Conservation (phyloP, 2,797 vertebrate genomes). For the Naso thynnoides region DNA sequence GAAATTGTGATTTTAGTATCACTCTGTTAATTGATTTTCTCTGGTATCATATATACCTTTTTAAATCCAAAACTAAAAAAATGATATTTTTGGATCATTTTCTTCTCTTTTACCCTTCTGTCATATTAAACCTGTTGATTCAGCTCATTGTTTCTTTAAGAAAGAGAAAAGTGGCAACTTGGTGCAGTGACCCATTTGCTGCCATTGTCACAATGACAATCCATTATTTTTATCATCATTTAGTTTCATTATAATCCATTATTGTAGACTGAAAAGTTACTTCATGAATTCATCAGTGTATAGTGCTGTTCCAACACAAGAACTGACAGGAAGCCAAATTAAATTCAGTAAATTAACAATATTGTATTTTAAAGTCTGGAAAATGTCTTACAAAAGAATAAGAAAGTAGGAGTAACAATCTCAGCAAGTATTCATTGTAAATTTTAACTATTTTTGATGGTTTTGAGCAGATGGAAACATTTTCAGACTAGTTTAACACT, state of each 20-base stretch:
- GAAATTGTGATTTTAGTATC: too few species aligned
- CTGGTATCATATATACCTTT: background rate
- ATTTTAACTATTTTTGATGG: slow-evolving; percentile 10
- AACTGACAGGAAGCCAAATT: background rate
- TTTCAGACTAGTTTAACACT: too few species aligned
- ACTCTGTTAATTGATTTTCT: background rate
- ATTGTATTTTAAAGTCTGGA: background rate
- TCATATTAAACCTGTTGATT: background rate
- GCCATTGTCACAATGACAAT: background rate
- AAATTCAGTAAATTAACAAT: background rate
- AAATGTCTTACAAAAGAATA: background rate
- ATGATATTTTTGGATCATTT: background rate
- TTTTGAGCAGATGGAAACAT: too few species aligned
- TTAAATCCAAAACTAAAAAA: background rate
- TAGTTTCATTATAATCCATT: too few species aligned
- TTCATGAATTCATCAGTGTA: too few species aligned
- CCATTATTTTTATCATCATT: too few species aligned
- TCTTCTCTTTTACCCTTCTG: too few species aligned
- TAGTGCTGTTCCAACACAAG: too few species aligned
- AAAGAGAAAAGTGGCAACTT: background rate
- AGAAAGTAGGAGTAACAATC: background rate
- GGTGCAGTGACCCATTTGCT: background rate
- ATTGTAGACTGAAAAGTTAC: too few species aligned
- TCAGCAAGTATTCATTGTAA: slow-evolving; percentile 1
- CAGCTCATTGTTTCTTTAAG: background rate